Evolutionary conservation across 2,888 invertebrate genomes (phyloP), one percentile per base, ranked within the genome.

Genomic region (Ochropleura plecta): DNA sequence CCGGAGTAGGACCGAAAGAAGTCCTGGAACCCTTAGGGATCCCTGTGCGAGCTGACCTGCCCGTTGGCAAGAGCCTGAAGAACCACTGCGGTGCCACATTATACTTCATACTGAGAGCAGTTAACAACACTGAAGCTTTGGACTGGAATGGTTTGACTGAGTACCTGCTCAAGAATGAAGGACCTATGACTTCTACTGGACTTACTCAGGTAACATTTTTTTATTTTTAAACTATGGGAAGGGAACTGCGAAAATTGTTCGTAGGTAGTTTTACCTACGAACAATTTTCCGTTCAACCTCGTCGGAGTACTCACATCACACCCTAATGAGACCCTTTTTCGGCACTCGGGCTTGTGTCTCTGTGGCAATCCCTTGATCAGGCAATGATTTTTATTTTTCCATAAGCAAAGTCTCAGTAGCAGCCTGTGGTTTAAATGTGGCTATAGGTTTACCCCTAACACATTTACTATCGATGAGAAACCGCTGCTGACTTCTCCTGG

Each of bases 61-160:
- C 97, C 0, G 97, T 97, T 0, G 98, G 98, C 0, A 92, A 96
- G 84, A 97, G 97, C 90, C 86, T 98, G 49, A 97, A 97, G 78
- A 97, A 98, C 88, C 98, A 97, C 86, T 96, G 97, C 6, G 97
- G 97, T 0, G 97, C 97, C 55, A 97, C 97, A 16, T 72, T 97
- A 49, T 93, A 94, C 59, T 97, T 96, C 88, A 79, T 92, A 1
- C 91, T 97, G 77, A 93, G 91, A 0, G 93, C 95, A 40, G 82
- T 94, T 40, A 94, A 96, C 8, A 96, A 97, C 80, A 94, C 91
- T 3, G 95, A 94, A 71, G 95, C 95, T 59, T 89, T 97, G 72
- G 96, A 97, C 87, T 97, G 97, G 97, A 95, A 95, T 0, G 93
- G 92, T 0, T 95, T 97, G 9, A 88, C 96, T 9, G 95, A 97